Evolutionary conservation across 2,797 vertebrate species (phyloP).

Genomic region (Pygocentrus nattereri): DNA sequence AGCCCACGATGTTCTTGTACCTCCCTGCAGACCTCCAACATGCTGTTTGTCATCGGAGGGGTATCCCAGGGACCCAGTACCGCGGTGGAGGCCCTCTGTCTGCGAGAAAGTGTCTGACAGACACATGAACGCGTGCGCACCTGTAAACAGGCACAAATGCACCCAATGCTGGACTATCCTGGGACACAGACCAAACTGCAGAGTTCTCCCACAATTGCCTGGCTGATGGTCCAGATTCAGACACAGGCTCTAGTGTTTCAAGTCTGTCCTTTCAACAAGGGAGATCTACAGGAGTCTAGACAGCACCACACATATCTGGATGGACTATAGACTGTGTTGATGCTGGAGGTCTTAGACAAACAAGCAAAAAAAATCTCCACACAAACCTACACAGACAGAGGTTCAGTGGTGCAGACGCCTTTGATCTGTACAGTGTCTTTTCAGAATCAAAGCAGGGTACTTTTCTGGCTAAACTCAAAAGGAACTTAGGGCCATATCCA

Average conservation of each 20-base stretch:
- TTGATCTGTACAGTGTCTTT: conserved; percentile 74
- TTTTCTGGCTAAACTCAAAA: conserved; percentile 77
- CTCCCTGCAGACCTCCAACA: conserved; percentile 79
- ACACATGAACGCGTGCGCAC: not conserved
- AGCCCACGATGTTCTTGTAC: conserved; percentile 93
- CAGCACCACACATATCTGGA: conserved; percentile 28
- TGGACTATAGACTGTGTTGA: conserved; percentile 36
- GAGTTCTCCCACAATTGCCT: not conserved
- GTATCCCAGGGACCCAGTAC: conserved; percentile 95
- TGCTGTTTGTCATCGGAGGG: conserved; percentile 91
- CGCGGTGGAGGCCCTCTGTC: conserved; percentile 90
- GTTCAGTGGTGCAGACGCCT: conserved; percentile 70
- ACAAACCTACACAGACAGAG: conserved; percentile 50
- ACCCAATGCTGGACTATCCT: conserved; percentile 57
- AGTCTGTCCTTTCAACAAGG: conserved; percentile 47
- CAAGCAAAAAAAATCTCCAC: conserved; percentile 47
- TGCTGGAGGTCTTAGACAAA: conserved; percentile 34
- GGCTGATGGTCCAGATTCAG: conserved; percentile 37
- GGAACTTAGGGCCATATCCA: conserved; percentile 85
- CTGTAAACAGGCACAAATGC: conserved; percentile 33
- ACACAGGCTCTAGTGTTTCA: conserved; percentile 53
- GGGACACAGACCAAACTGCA: conserved; percentile 8
- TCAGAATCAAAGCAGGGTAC: conserved; percentile 81
- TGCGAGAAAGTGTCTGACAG: conserved; percentile 87
- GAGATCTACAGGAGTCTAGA: conserved; percentile 57